Conservation (phyloP, 2,113 vertebrate species). For the Bagarius yarrelli region DNA sequence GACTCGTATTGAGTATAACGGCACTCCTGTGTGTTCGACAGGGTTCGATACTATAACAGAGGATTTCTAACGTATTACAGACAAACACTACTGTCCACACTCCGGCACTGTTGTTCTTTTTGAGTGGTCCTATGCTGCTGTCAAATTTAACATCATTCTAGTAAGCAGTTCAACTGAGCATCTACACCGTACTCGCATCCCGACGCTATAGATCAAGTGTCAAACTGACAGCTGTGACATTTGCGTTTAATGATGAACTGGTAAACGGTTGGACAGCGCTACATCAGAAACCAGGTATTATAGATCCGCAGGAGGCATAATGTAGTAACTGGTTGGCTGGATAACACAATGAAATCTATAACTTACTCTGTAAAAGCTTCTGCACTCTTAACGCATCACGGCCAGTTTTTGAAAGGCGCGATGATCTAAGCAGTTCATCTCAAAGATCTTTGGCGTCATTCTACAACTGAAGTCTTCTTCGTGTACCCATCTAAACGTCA, state of each 20-base stretch:
- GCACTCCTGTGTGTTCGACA: not conserved
- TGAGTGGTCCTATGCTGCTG: not conserved
- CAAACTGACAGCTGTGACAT: not conserved
- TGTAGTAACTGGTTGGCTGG: not conserved
- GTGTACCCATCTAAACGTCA: not conserved
- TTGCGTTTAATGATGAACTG: constrained; percentile 10
- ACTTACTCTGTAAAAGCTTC: not conserved
- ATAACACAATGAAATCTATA: not conserved
- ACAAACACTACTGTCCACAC: not conserved
- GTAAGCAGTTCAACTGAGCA: not conserved
- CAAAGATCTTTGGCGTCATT: not conserved
- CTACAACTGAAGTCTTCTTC: not conserved
- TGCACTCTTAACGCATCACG: not conserved
- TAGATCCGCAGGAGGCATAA: not conserved
- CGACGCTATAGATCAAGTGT: not conserved
- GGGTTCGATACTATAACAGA: not conserved
- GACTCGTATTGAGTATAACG: not conserved
- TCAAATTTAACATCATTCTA: constrained; percentile 18
- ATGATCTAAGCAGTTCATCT: not conserved
- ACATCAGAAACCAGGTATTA: not conserved
- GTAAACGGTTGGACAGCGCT: not conserved
- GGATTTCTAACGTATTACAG: not conserved
- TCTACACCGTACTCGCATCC: not conserved
- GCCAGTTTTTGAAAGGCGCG: not conserved
- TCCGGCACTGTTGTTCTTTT: not conserved